Conservation (phyloP, 2,888 invertebrate species). For the Dryadula phaetusa region DNA sequence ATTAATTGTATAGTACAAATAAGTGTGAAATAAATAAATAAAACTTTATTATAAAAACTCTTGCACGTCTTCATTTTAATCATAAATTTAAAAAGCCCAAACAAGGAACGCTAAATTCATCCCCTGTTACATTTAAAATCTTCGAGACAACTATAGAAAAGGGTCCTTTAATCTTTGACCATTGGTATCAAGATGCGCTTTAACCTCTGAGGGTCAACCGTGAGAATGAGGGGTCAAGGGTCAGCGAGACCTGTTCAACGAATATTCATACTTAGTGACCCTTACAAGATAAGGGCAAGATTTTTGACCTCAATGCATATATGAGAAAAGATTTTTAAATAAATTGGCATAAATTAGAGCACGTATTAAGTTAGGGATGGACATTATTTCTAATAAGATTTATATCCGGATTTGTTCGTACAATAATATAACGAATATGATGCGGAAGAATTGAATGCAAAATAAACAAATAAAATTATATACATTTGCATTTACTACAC, state of each 20-base stretch:
- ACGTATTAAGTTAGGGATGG: background rate
- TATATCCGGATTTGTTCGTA: background rate
- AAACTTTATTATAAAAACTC: background rate
- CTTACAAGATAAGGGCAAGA: slow-evolving; percentile 66
- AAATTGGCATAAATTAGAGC: slow-evolving; percentile 54
- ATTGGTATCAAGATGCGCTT: slow-evolving; percentile 44
- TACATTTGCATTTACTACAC: too few relatives aligned
- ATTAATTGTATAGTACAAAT: too few relatives aligned
- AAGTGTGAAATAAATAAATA: background rate
- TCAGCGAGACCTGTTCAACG: slow-evolving; percentile 67
- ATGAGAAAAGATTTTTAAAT: slow-evolving; percentile 21
- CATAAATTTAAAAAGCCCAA: background rate
- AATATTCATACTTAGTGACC: slow-evolving; percentile 60
- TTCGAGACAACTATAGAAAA: slow-evolving; percentile 23
- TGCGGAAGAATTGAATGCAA: background rate
- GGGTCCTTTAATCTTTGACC: slow-evolving; percentile 30
- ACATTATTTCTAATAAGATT: background rate
- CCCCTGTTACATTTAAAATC: slow-evolving; percentile 29
- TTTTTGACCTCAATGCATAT: slow-evolving; percentile 71
- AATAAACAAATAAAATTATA: too few relatives aligned
- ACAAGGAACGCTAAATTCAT: background rate
- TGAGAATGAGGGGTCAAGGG: slow-evolving; percentile 73
- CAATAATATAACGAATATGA: too few relatives aligned
- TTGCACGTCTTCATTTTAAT: too few relatives aligned
- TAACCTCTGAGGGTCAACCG: slow-evolving; percentile 61